Conservation (phyloP, 2,113 vertebrate species). For the Hemichromis elongatus region DNA sequence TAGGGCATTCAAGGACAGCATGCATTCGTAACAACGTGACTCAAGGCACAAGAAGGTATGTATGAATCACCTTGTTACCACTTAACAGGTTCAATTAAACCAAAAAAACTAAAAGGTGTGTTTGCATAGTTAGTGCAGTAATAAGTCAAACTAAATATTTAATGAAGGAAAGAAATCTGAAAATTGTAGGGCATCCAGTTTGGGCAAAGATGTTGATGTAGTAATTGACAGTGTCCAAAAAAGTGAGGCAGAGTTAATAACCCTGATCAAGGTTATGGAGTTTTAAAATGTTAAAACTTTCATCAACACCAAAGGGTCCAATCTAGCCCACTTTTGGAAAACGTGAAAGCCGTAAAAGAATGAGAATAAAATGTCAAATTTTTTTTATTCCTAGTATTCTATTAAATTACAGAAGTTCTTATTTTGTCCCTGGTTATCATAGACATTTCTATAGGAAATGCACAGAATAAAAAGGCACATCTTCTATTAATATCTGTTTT, state of each 20-base stretch:
- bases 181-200: fast-evolving
- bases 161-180: neutral
- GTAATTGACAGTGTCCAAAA: neutral
- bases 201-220: too few species aligned
- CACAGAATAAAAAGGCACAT: neutral
- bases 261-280: neutral
- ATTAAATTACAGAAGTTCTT: too few species aligned
- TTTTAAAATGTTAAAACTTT: neutral
- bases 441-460: neutral
- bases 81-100: neutral
- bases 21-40: neutral
- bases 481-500: too few species aligned
- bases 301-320: neutral
- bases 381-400: too few species aligned
- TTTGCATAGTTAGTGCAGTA: neutral
- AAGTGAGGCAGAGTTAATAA: neutral
- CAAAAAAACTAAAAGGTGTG: neutral
- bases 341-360: neutral
- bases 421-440: neutral
- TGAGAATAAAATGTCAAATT: neutral
- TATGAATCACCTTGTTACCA: neutral
- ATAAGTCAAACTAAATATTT: neutral
- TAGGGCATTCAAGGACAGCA: neutral
- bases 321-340: neutral
- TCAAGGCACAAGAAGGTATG: neutral